Evolutionary conservation across 2,888 invertebrate genomes (phyloP).

Genomic region (Zonitis immaculata): DNA sequence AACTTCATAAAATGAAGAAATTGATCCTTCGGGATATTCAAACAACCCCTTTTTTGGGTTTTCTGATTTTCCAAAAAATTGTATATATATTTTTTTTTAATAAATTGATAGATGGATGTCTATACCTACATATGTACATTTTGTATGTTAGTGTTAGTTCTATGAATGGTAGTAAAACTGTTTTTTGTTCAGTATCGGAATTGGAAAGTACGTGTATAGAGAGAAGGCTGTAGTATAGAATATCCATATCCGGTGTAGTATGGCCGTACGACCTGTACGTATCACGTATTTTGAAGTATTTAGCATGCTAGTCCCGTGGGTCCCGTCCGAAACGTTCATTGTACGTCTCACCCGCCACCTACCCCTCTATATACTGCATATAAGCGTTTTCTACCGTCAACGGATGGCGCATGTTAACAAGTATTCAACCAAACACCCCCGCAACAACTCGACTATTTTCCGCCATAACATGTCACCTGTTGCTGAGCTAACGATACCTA

Average conservation of each 20-base stretch:
- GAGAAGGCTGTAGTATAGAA: background rate
- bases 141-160: background rate
- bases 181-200: constrained; percentile 1
- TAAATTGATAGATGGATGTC: background rate
- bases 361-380: constrained; percentile 22
- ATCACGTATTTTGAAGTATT: constrained; percentile 39
- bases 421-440: constrained; percentile 28
- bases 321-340: constrained; percentile 35
- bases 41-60: background rate
- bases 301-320: constrained; percentile 41
- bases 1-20: constrained; percentile 27
- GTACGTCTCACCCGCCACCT: constrained; percentile 28
- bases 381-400: constrained; percentile 28
- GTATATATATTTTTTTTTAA: background rate
- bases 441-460: constrained; percentile 23
- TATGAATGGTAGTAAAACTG: constrained; percentile 1
- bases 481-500: constrained; percentile 8
- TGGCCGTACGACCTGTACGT: constrained; percentile 35
- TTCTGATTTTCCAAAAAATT: too few relatives aligned
- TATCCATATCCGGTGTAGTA: constrained; percentile 33
- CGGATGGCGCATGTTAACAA: constrained; percentile 41
- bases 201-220: constrained; percentile 3
- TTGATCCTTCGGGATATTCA: constrained; percentile 18
- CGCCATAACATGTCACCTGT: constrained; percentile 25
- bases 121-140: background rate